A percentile compares a stretch with the other conserved stretches of the same genome.
Conservation (phyloP, 2,888 invertebrate genomes). For the Agonopterix subpropinquella region DNA sequence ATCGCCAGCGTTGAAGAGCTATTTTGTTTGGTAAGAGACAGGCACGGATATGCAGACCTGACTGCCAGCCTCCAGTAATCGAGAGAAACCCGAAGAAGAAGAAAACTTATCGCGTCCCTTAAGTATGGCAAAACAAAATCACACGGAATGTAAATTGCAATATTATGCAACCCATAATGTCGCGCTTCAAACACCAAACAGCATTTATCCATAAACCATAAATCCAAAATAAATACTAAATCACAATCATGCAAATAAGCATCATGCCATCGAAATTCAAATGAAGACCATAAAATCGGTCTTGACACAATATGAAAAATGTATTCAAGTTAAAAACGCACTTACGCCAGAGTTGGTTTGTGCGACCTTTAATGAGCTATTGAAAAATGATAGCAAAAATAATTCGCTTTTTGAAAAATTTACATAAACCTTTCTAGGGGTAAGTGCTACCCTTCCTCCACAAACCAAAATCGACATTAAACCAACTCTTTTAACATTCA, state of each 20-base stretch:
- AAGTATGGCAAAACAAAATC: too few species aligned
- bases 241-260: conserved; percentile 72
- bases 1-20: too few species aligned
- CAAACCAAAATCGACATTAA: conserved; percentile 18
- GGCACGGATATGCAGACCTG: too few species aligned
- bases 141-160: not conserved
- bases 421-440: conserved; percentile 65
- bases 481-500: conserved; percentile 1
- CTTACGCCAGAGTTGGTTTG: conserved; percentile 58
- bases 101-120: too few species aligned
- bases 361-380: conserved; percentile 65
- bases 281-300: conserved; percentile 69
- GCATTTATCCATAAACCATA: conserved; percentile 29
- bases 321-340: conserved; percentile 46
- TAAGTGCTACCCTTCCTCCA: conserved; percentile 39
- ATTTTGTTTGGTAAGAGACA: too few species aligned
- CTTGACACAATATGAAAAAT: conserved; percentile 51
- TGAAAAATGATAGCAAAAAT: conserved; percentile 75
- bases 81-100: too few species aligned
- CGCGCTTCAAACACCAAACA: conserved; percentile 6
- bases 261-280: conserved; percentile 61
- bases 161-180: conserved; percentile 5
- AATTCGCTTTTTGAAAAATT: conserved; percentile 55
- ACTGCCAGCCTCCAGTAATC: too few species aligned
- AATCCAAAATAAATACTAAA: conserved; percentile 55